Percentiles rank a stretch among this genome's conserved stretches.
These are phyloP conservation scores for Pseudopleuronectes americanus DNA, from an alignment of 2,797 vertebrate genomes.

Conservation along the genomic window DNA sequence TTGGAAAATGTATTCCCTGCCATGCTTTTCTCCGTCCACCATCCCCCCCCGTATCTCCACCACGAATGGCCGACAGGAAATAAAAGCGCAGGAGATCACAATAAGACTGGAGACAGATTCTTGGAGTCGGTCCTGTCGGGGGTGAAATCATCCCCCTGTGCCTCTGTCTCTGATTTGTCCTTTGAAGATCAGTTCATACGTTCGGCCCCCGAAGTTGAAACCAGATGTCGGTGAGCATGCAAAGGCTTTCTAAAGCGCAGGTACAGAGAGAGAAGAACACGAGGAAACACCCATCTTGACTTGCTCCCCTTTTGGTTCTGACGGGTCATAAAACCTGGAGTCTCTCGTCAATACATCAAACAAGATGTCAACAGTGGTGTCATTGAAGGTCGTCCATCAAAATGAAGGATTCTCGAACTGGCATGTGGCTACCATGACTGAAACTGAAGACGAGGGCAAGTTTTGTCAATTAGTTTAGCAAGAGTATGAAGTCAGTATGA, in stretches of 20 bases:
- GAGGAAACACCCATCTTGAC: not conserved
- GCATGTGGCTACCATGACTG: not conserved
- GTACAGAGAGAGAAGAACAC: constrained; percentile 4
- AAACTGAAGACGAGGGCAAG: not conserved
- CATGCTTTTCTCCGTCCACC: constrained; percentile 10
- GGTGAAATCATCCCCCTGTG: constrained; percentile 49
- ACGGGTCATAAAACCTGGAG: constrained; percentile 9
- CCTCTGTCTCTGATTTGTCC: constrained; percentile 55
- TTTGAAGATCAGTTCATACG: constrained; percentile 74
- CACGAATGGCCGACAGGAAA: constrained; percentile 27
- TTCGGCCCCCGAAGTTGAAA: constrained; percentile 64
- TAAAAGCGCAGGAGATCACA: constrained; percentile 57
- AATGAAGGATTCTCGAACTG: constrained; percentile 1
- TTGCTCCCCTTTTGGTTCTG: constrained; percentile 3
- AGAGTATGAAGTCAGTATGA: no score
- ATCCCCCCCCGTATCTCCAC: constrained; percentile 13
- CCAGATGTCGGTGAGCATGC: constrained; percentile 76
- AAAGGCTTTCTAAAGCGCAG: constrained; percentile 54
- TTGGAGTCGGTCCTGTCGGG: constrained; percentile 52
- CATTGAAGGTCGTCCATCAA: constrained; percentile 1
- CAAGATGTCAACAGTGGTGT: constrained; percentile 11
- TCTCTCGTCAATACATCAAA: constrained; percentile 4
- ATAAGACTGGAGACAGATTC: constrained; percentile 67
- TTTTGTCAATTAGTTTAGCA: constrained; percentile 2
- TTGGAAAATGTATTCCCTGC: constrained; percentile 19